Evolutionary conservation across 2,888 invertebrate genomes (phyloP), one percentile per base, ranked within the genome.

Genomic region (Nineta flava): DNA sequence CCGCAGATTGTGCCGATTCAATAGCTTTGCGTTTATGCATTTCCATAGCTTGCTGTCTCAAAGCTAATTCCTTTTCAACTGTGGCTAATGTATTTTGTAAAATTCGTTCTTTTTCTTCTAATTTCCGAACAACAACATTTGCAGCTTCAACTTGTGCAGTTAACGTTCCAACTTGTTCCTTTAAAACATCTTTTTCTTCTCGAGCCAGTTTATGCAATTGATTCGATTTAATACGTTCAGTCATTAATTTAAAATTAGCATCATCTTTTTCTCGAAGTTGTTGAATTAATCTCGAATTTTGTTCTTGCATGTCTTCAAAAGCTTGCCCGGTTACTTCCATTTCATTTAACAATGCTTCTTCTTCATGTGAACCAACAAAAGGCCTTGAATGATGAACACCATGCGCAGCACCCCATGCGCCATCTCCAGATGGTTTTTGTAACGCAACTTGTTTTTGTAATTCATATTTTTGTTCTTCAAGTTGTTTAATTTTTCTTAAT

Each of bases 301-400:
- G 96, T 61, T 97, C 96, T 70, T 97, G 96, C 94, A 96, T 95
- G 62, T 99, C 97, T 65, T 99, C 97, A 63, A 95, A 95, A 1
- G 97, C 97, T 66, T 96, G 96, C 0, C 97, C 97, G 0, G 97
- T 99, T 3, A 95, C 94, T 65, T 99, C 97, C 93, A 99, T 96
- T 70, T 99, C 99, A 64, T 92, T 96, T 13, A 97, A 72, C 47
- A 99, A 72, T 0, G 95, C 94, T 62, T 97, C 96, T 66, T 97
- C 96, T 65, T 96, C 94, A 61, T 81, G 80, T 1, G 82, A 83
- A 2, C 83, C 83, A 0, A 81, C 82, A 61, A 83, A 83, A 1
- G 82, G 81, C 26, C 83, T 62, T 19, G 76, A 70, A 62, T 77
- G 78, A 59, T 75, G 74, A 56, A 73, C 58, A 62, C 72, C 41